Percentiles rank a stretch among this genome's conserved stretches.
Evolutionary conservation across 2,797 vertebrate species (phyloP).

Genomic region (Falco cherrug): DNA sequence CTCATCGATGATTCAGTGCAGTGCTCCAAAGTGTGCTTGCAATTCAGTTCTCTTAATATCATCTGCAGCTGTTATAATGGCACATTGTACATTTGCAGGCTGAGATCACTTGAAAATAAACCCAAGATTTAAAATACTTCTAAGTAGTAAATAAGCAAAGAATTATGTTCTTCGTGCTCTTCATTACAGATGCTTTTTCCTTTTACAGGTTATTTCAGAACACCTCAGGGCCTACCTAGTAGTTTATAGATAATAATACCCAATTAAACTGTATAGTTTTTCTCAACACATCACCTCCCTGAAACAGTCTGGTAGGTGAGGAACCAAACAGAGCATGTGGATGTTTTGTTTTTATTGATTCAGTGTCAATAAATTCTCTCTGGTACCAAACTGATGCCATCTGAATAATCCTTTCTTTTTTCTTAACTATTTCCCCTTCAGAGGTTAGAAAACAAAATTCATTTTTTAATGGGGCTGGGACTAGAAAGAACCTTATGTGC

Average conservation of each 20-base stretch:
- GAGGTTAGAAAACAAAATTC: background rate
- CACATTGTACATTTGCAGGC: background rate
- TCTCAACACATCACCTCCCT: background rate
- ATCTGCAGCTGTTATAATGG: background rate
- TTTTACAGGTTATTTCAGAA: background rate
- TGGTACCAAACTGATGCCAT: background rate
- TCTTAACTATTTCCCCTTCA: background rate
- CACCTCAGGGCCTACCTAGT: background rate
- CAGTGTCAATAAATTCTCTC: background rate
- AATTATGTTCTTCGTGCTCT: background rate
- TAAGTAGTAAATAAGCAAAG: slow-evolving; percentile 18
- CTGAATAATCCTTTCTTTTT: background rate
- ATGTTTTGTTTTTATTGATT: slow-evolving; percentile 27
- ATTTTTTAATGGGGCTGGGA: background rate
- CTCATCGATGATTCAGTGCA: background rate
- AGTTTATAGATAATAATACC: slow-evolving; percentile 19
- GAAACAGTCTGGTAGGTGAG: background rate
- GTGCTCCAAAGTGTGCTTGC: background rate
- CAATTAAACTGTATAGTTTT: background rate
- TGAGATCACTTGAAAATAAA: slow-evolving; percentile 32
- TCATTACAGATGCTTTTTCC: background rate
- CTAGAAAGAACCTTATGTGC: background rate
- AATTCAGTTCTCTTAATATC: background rate
- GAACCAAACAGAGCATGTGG: background rate
- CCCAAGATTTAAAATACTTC: slow-evolving; percentile 26